phyloP scores from a whole-genome alignment of 2,888 invertebrate species.

The Gari tellinella region DNA sequence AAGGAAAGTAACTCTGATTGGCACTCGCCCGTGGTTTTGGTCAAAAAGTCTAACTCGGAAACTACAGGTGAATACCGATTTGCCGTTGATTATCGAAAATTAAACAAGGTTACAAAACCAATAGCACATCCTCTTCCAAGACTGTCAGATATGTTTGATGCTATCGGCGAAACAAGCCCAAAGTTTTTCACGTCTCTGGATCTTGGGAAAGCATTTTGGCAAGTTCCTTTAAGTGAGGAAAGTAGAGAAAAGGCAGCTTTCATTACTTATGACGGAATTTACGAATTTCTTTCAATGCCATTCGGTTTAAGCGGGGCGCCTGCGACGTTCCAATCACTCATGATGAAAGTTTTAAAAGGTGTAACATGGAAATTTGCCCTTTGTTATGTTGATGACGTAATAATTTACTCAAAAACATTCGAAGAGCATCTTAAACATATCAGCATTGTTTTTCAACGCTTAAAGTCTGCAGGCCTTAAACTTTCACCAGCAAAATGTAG shows the following conservation, averaged over 20 bases:
- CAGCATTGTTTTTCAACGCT: slow-evolving; percentile 39
- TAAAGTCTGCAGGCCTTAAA: slow-evolving; percentile 42
- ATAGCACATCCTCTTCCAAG: slow-evolving; percentile 50
- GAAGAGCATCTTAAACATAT: slow-evolving; percentile 44
- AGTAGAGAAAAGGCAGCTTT: slow-evolving; percentile 37
- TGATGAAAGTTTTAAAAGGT: not conserved
- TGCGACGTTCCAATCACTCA: not conserved
- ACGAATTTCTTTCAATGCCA: not conserved
- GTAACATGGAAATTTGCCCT: slow-evolving; percentile 40
- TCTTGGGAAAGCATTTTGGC: slow-evolving; percentile 46
- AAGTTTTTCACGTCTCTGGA: slow-evolving; percentile 54
- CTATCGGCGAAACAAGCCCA: slow-evolving; percentile 7
- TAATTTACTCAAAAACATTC: slow-evolving; percentile 37
- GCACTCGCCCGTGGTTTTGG: slow-evolving; percentile 52
- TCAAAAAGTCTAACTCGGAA: slow-evolving; percentile 53
- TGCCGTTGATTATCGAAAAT: slow-evolving; percentile 44
- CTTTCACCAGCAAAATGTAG: slow-evolving; percentile 57
- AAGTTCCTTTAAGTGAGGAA: slow-evolving; percentile 42
- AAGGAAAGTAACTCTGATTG: slow-evolving; percentile 44
- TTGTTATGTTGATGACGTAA: slow-evolving; percentile 54
- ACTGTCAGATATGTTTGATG: slow-evolving; percentile 51
- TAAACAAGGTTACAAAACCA: slow-evolving; percentile 24
- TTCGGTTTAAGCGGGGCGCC: not conserved
- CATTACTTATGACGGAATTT: slow-evolving; percentile 7
- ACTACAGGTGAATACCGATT: slow-evolving; percentile 45